These are phyloP conservation scores for Caradrina clavipalpis DNA, from an alignment of 2,888 invertebrate genomes.

Conservation along the genomic window DNA sequence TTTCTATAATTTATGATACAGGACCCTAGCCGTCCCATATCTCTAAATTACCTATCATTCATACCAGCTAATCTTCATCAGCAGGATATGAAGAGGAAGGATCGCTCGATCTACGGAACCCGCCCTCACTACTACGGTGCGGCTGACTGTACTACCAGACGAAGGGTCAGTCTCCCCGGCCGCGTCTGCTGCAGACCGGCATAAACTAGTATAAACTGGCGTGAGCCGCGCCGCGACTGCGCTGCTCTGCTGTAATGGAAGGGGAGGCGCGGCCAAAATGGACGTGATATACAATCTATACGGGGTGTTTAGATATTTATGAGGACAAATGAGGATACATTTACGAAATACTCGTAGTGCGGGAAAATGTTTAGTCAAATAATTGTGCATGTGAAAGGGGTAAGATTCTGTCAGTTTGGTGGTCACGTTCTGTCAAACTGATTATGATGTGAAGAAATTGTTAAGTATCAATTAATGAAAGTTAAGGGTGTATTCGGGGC, in stretches of 20 bases:
- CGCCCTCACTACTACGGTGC: not conserved
- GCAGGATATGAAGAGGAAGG: not conserved
- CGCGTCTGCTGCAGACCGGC: slow-evolving; percentile 22
- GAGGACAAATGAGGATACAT: slow-evolving; percentile 23
- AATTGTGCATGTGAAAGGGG: not conserved
- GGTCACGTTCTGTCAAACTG: not conserved
- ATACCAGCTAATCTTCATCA: slow-evolving; percentile 5
- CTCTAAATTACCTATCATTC: slow-evolving; percentile 5
- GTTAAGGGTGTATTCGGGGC: too few relatives aligned
- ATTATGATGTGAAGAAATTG: not conserved
- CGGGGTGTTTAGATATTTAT: slow-evolving; percentile 40
- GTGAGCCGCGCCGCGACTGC: slow-evolving; percentile 33
- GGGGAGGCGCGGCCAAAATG: slow-evolving; percentile 44
- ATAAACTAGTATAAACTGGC: slow-evolving; percentile 20
- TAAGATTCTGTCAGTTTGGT: not conserved
- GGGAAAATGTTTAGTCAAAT: slow-evolving; percentile 5
- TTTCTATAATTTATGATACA: not conserved
- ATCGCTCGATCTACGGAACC: not conserved
- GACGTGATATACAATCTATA: slow-evolving; percentile 36
- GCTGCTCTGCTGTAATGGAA: slow-evolving; percentile 26
- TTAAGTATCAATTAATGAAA: too few relatives aligned
- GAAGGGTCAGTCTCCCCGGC: slow-evolving; percentile 13
- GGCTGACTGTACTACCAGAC: not conserved
- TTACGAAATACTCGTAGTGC: slow-evolving; percentile 15
- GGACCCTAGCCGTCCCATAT: not conserved